These are phyloP conservation scores for Myotis davidii DNA, from an alignment of 2,113 vertebrate genomes.

Conservation along the genomic window DNA sequence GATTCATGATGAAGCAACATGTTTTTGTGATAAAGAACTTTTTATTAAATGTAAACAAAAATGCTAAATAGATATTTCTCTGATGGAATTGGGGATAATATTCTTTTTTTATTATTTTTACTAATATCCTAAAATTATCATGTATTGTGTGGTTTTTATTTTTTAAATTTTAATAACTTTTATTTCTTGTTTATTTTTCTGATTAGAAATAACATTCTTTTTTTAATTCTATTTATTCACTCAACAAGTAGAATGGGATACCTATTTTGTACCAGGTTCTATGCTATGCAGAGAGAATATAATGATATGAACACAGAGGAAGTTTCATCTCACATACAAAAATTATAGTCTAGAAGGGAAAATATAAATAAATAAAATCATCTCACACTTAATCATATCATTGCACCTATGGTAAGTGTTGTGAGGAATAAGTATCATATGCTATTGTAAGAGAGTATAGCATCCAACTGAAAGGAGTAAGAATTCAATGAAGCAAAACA, in stretches of 20 bases:
- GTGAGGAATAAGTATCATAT: background rate
- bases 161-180: background rate
- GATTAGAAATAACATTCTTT: background rate
- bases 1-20: background rate
- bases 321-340: background rate
- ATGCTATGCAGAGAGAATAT: background rate
- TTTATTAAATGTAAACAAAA: constrained; percentile 1
- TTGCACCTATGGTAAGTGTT: background rate
- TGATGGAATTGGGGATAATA: background rate
- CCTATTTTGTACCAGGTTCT: background rate
- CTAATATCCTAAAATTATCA: background rate
- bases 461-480: background rate
- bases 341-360: background rate
- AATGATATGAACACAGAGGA: background rate
- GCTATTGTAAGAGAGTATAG: background rate
- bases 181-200: background rate
- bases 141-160: background rate
- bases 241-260: background rate
- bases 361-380: background rate
- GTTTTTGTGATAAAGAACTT: background rate
- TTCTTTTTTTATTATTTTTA: background rate
- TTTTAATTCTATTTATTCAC: background rate
- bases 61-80: background rate
- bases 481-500: background rate
- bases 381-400: background rate